Base-by-base conservation (phyloP, 2,113 vertebrate species). In the Leucopternis melanops region DNA sequence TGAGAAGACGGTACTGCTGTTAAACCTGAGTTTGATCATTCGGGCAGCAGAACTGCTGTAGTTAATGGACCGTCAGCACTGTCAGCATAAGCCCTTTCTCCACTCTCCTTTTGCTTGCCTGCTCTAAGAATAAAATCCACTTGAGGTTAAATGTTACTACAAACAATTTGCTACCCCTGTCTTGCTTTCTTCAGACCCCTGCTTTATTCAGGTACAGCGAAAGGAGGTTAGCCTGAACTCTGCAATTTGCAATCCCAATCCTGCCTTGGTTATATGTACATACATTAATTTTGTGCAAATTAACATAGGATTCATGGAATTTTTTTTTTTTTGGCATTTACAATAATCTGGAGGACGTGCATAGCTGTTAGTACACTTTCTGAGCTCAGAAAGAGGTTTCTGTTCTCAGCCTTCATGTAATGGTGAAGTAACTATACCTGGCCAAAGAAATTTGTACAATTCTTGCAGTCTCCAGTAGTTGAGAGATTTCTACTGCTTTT, bases 1-100 rank as follows among this genome's bases (percentile, higher is more conserved):
- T 58, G 82, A 71, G 49, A 67, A 73, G 70, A 81, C 1, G 3
- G 1, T 32, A 34, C 75, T 92, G 62, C 65, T 90, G 47, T 88
- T 94, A 78, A 94, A 88, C 70, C 42, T 29, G 75, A 86, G 87
- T 86, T 91, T 86, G 83, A 87, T 96, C 67, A 55, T 90, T 88
- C 3, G 25, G 73, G 87, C 65, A 91, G 65, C 66, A 95, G 70
- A 78, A 29, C 55, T 73, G 62, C 87, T 82, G 89, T 69, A 72
- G 74, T 85, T 96, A 97, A 94, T 85, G 89, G 74, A 34, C 85
- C 27, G 1, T 65, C 45, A 59, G 52, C 45, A 6, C 32, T 94
- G 70, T 87, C 86, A 87, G 79, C 67, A 16, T 34, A 90, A 94
- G 81, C 78, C 63, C 45, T 84, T 86, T 81, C 71, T 83, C 49